Evolutionary conservation across 2,797 vertebrate species (phyloP).

Genomic region (Pangasius mekongensis): DNA sequence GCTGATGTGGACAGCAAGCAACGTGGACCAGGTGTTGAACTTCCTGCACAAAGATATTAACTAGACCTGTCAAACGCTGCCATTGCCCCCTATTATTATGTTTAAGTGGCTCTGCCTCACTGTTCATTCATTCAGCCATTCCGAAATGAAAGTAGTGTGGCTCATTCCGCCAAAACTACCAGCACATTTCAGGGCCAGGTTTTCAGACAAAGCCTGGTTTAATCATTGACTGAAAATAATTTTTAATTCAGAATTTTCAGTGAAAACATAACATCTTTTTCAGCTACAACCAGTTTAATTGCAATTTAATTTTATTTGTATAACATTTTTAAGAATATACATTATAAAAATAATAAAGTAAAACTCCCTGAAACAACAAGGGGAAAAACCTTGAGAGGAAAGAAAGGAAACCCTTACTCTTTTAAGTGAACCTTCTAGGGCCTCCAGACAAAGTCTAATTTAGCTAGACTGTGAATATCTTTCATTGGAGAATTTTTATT

Average conservation of each 20-base stretch:
- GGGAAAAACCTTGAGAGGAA: background rate
- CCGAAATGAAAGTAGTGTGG: background rate
- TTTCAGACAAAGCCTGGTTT: background rate
- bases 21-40: conserved; percentile 85
- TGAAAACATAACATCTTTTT: background rate
- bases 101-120: conserved; percentile 58
- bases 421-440: background rate
- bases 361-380: background rate
- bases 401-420: background rate
- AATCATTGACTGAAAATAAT: background rate
- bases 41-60: conserved; percentile 89
- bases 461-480: background rate
- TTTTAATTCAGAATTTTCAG: background rate
- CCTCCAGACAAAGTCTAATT: background rate
- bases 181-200: background rate
- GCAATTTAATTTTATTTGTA: background rate
- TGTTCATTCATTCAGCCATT: conserved; percentile 36
- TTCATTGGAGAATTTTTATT: background rate
- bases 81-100: conserved; percentile 83
- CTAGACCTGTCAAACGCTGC: conserved; percentile 73
- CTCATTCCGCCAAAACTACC: background rate
- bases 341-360: background rate
- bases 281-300: background rate
- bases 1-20: conserved; percentile 69
- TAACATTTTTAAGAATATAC: background rate